Percentiles rank a stretch among this genome's conserved stretches.
phyloP scores from a whole-genome alignment of 1,140 invertebrate genomes.

The Lasaia peninsularis region DNA sequence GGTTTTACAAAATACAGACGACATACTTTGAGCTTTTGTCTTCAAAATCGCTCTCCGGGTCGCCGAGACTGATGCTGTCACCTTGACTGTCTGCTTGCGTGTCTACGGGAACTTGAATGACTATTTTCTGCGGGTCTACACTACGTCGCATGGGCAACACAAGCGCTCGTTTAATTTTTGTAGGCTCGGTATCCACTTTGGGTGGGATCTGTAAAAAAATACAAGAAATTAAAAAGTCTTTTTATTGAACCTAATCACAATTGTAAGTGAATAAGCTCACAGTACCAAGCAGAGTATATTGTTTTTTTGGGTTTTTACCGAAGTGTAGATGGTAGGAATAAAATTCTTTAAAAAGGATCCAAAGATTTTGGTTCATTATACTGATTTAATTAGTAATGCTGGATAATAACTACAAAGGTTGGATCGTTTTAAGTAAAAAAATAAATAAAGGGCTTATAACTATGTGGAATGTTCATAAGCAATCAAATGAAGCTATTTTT shows the following conservation, averaged over 20 bases:
- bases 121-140: constrained; percentile 64
- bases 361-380: neutral
- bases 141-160: constrained; percentile 62
- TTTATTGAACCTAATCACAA: neutral
- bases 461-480: no score
- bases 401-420: no score
- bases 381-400: neutral
- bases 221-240: constrained; percentile 2
- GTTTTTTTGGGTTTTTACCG: neutral
- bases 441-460: no score
- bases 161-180: constrained; percentile 56
- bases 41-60: constrained; percentile 45
- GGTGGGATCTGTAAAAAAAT: constrained; percentile 56
- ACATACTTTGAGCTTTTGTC: constrained; percentile 46
- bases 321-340: neutral
- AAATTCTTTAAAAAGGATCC: neutral
- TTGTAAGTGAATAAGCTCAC: neutral
- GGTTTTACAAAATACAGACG: neutral
- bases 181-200: constrained; percentile 49
- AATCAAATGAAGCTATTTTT: no score
- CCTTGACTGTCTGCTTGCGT: constrained; percentile 39
- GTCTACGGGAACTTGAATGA: constrained; percentile 64
- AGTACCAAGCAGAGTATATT: neutral
- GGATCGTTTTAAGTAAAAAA: no score
- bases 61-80: constrained; percentile 42